Base-by-base conservation (phyloP, 1,140 invertebrate genomes). In the Aphidius ervi region DNA sequence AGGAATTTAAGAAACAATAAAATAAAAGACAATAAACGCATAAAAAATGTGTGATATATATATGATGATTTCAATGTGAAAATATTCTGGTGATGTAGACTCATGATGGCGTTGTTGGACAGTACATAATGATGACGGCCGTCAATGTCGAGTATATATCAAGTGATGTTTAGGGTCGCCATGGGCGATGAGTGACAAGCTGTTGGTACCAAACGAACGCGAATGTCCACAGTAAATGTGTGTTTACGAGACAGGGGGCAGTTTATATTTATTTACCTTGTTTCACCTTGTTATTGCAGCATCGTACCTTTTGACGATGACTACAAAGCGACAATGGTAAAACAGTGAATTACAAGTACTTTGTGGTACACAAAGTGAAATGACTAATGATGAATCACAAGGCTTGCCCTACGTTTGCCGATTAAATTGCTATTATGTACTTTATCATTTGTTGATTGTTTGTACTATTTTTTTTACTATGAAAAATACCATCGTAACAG, bases 301-400 rank as follows among this genome's bases (percentile, higher is more conserved):
- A 54, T 41, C 39, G 37, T 39, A 41, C 42, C 52, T 42, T 42
- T n/a, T n/a, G 39, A 40, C 4, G 23, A 31, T 31, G 23, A 3
- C 23, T 31, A 31, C 2, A 31, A 41, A 16, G 37, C 9, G 8
- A 9, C 31, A 54, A n/a, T 54, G 40, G 39, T 54, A 41, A 54
- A 31, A 31, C 23, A 31, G 23, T 31, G 4, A 31, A 31, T 3
- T 31, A 31, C 23, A 2, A 3, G 4, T 31, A 31, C 23, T 31
- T 31, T 54, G 40, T 39, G 40, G 5, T 10, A 54, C 16, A 31
- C 40, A 31, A 3, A 1, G 55, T 46, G 52, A 40, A 58, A 60
- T 48, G 59, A 66, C 55, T 46, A 58, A 69, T 63, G 64, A 70
- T 70, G 68, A 70, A 70, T 70, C 68, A 68, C 58, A 63, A 63